Evolutionary conservation across 2,797 vertebrate genomes (phyloP), one percentile per base, ranked within the genome.

Genomic region (Pipistrellus pygmaeus): DNA sequence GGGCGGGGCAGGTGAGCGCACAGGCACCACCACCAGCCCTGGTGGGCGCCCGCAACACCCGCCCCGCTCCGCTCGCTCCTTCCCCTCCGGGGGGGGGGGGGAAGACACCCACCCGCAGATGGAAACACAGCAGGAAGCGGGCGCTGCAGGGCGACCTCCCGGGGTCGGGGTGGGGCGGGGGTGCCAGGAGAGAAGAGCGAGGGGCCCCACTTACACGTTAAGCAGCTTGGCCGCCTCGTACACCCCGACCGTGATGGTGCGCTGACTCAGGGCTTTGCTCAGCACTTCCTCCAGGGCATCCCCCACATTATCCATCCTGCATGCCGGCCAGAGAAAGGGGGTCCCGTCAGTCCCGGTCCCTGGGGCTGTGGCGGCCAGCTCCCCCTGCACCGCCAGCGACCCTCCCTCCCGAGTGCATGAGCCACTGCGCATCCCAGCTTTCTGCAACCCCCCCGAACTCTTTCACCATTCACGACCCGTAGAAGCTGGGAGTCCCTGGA

Each of bases 141-240:
- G 64, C 55, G 32, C 71, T 38, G 88, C 76, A 25, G 62, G 71
- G 75, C 27, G 38, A 78, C 68, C 73, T 60, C 41, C 4, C n/a
- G 1, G 6, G 30, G 69, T 14, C 23, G 51, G 38, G 46, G n/a
- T 8, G 15, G n/a, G 27, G 2, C 18, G 38, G 25, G 25, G 66
- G 60, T 35, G 46, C 27, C 57, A 20, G 32, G 8, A 80, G 11
- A 80, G 48, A 27, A 35, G 9, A 15, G 14, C 69, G 21, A 23
- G 51, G 71, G 86, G 41, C 30, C 88, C 85, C 95, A 99, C 99
- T 99, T 98, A 99, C 99, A 98, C 99, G 17, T 99, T 99, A n/a
- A 99, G 99, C 38, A 99, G 99, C 95, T 99, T 99, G 92, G 99
- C 99, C 53, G 99, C 99, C 96, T 99, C 99, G 81, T 99, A 99